phyloP scores from a whole-genome alignment of 2,113 vertebrate species.

The Ameiurus melas region DNA sequence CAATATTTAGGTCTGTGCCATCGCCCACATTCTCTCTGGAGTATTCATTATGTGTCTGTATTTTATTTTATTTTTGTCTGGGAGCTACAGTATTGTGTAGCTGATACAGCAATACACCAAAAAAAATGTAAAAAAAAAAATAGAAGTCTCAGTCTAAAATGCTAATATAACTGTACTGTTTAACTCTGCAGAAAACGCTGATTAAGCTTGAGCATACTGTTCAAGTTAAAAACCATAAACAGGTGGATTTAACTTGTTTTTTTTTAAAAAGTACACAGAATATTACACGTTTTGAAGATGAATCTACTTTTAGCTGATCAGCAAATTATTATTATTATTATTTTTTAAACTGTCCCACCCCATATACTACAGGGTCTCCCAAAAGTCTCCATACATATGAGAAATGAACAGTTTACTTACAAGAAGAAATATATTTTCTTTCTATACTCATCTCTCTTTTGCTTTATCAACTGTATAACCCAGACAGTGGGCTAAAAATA shows the following conservation, averaged over 20 bases:
- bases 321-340: neutral
- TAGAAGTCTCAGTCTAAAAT: slow-evolving; percentile 4
- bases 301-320: neutral
- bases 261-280: neutral
- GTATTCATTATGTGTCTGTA: slow-evolving; percentile 47
- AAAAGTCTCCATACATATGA: too few species aligned
- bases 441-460: slow-evolving; percentile 34
- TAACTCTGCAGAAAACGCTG: neutral
- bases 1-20: slow-evolving; percentile 34
- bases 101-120: slow-evolving; percentile 32
- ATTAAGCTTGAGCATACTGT: neutral
- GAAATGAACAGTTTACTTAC: neutral
- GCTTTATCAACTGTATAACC: slow-evolving; percentile 46
- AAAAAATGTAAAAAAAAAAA: slow-evolving; percentile 15
- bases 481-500: slow-evolving; percentile 55
- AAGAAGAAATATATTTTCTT: slow-evolving; percentile 47
- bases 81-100: slow-evolving; percentile 27
- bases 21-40: slow-evolving; percentile 45
- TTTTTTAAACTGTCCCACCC: neutral
- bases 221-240: neutral
- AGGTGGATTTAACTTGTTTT: neutral
- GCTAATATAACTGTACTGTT: neutral
- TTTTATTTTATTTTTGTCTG: slow-evolving; percentile 25
- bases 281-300: neutral
- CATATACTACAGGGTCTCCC: neutral